Evolutionary conservation across 2,888 invertebrate species (phyloP).

Genomic region (Megamerina dolium): DNA sequence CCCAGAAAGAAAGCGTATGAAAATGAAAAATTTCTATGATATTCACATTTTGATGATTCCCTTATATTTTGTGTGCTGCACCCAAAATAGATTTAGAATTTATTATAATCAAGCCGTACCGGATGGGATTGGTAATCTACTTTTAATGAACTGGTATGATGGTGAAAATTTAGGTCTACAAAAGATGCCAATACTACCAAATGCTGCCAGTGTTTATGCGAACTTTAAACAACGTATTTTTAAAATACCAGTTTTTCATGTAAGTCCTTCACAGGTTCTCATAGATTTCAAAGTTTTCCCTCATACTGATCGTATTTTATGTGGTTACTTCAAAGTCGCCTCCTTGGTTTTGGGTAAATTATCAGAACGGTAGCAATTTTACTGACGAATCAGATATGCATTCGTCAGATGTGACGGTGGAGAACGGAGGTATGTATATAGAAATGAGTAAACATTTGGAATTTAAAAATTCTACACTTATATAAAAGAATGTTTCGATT

Average conservation of each 20-base stretch:
- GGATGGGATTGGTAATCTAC: conserved; percentile 54
- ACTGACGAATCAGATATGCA: background rate
- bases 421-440: too few relatives aligned
- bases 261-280: too few relatives aligned
- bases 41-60: background rate
- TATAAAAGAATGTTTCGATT: too few relatives aligned
- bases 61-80: background rate
- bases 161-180: conserved; percentile 55
- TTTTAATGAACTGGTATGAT: conserved; percentile 70
- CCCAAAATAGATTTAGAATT: conserved; percentile 56
- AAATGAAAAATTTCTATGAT: conserved; percentile 10
- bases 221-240: conserved; percentile 62
- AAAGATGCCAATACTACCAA: conserved; percentile 61
- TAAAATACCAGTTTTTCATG: conserved; percentile 66
- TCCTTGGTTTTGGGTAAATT: conserved; percentile 70
- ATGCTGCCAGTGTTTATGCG: conserved; percentile 56
- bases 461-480: too few relatives aligned
- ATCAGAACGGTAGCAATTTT: conserved; percentile 51
- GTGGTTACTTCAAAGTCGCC: conserved; percentile 53
- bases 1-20: conserved; percentile 43
- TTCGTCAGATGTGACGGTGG: background rate
- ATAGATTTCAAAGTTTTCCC: background rate
- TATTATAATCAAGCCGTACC: conserved; percentile 68
- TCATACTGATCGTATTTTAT: background rate
- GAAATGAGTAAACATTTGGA: too few relatives aligned